Evolutionary conservation across 35 echinoderm and acorn worm species (phyloP).

Genomic region (Ophioderma brevispina): DNA sequence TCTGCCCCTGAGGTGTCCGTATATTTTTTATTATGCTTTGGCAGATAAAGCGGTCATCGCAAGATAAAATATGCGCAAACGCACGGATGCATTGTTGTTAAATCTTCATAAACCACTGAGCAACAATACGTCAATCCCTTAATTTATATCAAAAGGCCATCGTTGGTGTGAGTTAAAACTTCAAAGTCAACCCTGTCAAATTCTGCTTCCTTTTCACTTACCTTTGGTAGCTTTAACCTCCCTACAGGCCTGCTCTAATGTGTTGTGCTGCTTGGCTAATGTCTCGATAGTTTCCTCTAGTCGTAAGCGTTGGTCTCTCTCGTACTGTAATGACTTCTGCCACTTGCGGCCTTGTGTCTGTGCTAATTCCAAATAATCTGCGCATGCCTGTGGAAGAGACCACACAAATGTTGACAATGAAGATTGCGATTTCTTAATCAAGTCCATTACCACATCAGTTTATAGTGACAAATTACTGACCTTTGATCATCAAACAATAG

Average conservation of each 20-base stretch:
- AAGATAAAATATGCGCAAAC: no score
- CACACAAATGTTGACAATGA: conserved; percentile 12
- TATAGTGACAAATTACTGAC: neutral
- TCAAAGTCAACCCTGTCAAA: no score
- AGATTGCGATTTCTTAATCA: neutral
- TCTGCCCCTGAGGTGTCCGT: no score
- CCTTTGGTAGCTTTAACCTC: conserved; percentile 50
- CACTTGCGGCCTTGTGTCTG: conserved; percentile 94
- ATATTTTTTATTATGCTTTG: no score
- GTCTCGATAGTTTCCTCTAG: conserved; percentile 97
- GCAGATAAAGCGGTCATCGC: no score
- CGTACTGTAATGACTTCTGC: conserved; percentile 86
- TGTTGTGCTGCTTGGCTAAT: conserved; percentile 95
- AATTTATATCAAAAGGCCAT: no score
- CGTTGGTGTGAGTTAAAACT: no score
- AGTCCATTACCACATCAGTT: neutral
- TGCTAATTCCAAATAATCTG: conserved; percentile 69
- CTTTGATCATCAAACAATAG: neutral
- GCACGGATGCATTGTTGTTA: no score
- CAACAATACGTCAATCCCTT: no score
- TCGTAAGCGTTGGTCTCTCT: conserved; percentile 77
- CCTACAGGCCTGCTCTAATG: conserved; percentile 83
- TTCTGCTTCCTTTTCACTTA: no score
- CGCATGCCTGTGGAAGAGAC: conserved; percentile 65
- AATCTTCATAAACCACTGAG: no score